Evolutionary conservation across 1,140 invertebrate genomes (phyloP).

Genomic region (Apis dorsata): DNA sequence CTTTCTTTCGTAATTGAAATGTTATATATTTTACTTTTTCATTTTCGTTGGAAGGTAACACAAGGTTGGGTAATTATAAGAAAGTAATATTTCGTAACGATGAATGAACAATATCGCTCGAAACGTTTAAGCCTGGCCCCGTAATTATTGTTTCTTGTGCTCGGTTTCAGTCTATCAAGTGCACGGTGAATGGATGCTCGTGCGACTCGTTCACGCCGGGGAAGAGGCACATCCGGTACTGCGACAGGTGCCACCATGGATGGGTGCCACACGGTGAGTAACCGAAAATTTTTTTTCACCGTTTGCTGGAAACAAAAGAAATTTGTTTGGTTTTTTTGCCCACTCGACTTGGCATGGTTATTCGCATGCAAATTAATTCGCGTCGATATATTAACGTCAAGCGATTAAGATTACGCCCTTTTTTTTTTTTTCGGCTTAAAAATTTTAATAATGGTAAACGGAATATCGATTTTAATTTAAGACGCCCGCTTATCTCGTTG

Average conservation of each 20-base stretch:
- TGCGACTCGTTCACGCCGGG: constrained; percentile 89
- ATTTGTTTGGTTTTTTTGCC: too few species aligned
- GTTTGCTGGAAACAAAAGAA: not conserved
- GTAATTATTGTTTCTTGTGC: not conserved
- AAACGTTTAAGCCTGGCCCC: not conserved
- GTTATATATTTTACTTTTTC: too few species aligned
- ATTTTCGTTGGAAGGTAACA: too few species aligned
- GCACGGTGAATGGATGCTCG: constrained; percentile 85
- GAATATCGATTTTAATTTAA: too few species aligned
- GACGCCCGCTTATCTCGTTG: too few species aligned
- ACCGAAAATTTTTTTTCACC: not conserved
- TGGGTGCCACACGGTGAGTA: constrained; percentile 90
- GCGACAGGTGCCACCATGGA: constrained; percentile 87
- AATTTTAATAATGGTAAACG: too few species aligned
- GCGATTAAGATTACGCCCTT: not conserved
- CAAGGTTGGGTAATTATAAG: too few species aligned
- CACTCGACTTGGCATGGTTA: not conserved
- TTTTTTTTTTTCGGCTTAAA: too few species aligned
- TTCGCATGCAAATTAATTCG: not conserved
- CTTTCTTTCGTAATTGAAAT: too few species aligned
- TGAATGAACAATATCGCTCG: not conserved
- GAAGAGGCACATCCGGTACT: constrained; percentile 85
- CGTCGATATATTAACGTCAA: not conserved
- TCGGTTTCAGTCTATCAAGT: constrained; percentile 84
- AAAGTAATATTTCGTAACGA: too few species aligned